Evolutionary conservation across 2,888 invertebrate species (phyloP).

Genomic region (Nomada fabriciana): DNA sequence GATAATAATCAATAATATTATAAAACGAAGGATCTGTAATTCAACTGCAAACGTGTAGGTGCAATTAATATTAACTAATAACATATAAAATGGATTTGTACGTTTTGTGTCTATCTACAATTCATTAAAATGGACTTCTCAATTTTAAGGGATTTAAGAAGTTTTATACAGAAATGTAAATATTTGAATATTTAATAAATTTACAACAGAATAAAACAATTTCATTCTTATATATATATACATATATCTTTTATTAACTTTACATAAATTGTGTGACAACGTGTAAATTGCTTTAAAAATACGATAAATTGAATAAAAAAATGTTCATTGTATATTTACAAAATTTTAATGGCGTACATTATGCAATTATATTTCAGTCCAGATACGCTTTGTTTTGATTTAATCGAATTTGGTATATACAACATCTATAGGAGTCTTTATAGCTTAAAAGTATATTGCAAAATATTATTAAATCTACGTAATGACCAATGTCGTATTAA

Average conservation of each 20-base stretch:
- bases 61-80: too few relatives aligned
- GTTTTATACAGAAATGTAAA: too few relatives aligned
- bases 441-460: conserved; percentile 16
- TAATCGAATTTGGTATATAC: conserved; percentile 45
- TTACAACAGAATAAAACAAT: not conserved
- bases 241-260: conserved; percentile 33
- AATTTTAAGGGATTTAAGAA: too few relatives aligned
- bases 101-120: too few relatives aligned
- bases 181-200: not conserved
- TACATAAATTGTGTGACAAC: conserved; percentile 22
- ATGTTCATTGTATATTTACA: conserved; percentile 64
- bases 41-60: too few relatives aligned
- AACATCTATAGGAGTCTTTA: conserved; percentile 18
- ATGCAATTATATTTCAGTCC: conserved; percentile 61
- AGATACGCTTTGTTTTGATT: conserved; percentile 60
- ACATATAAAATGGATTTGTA: too few relatives aligned
- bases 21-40: too few relatives aligned
- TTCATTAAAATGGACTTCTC: too few relatives aligned
- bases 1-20: too few relatives aligned
- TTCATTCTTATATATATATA: too few relatives aligned
- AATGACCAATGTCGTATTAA: conserved; percentile 13
- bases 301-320: conserved; percentile 53
- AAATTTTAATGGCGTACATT: conserved; percentile 50
- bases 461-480: conserved; percentile 29
- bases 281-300: conserved; percentile 47